Evolutionary conservation across 2,888 invertebrate species (phyloP).

Genomic region (Spilarctia lutea): DNA sequence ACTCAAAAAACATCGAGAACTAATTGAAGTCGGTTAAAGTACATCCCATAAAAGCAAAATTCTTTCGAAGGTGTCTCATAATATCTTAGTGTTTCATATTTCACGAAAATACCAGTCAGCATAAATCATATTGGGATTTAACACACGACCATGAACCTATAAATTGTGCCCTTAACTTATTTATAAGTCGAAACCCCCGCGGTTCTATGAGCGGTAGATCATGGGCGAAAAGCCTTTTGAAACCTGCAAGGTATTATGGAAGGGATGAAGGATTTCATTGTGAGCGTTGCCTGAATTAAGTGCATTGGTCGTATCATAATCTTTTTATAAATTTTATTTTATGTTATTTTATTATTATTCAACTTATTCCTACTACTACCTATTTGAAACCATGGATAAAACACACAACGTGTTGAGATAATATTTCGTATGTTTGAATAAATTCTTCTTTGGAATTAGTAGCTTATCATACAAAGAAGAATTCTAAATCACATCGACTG

Average conservation of each 20-base stretch:
- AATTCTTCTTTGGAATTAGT: no score
- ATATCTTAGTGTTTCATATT: conserved; percentile 43
- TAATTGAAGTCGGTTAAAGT: neutral
- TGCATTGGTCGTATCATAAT: neutral
- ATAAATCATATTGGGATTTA: conserved; percentile 79
- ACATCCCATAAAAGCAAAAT: neutral
- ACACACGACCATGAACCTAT: conserved; percentile 71
- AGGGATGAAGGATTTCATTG: conserved; percentile 22
- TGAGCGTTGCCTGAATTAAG: conserved; percentile 6
- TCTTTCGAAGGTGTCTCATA: conserved; percentile 6
- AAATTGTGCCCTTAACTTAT: conserved; percentile 75
- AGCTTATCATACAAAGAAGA: no score
- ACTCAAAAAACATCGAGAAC: neutral
- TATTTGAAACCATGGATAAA: no score
- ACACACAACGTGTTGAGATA: no score
- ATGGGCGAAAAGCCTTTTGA: conserved; percentile 62
- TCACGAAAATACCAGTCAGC: conserved; percentile 43
- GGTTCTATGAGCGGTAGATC: conserved; percentile 66
- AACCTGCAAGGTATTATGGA: conserved; percentile 35
- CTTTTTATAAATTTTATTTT: neutral
- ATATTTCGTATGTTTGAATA: no score
- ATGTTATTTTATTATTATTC: neutral
- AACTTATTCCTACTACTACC: no score
- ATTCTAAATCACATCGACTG: no score
- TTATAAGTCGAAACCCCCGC: conserved; percentile 64